These are phyloP conservation scores for Enteromius viviparus DNA, from an alignment of 2,797 vertebrate species.

Conservation along the genomic window DNA sequence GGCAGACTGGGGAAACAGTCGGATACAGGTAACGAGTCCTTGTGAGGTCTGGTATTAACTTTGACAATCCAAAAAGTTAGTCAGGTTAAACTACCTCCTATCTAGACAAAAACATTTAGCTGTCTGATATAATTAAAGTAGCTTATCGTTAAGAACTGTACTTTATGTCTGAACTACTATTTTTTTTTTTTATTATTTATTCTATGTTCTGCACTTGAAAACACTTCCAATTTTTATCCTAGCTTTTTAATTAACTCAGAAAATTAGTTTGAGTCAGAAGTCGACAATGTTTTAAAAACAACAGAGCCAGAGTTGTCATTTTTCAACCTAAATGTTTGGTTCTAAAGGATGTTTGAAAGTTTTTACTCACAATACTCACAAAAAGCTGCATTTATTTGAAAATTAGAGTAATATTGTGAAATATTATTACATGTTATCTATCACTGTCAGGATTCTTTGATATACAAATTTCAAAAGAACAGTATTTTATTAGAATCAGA, in stretches of 20 bases:
- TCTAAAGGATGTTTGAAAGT: background rate
- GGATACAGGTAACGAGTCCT: conserved; percentile 87
- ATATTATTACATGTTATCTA: background rate
- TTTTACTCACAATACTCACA: background rate
- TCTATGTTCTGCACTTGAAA: background rate
- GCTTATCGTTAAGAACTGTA: background rate
- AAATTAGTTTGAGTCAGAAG: background rate
- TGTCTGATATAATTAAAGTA: background rate
- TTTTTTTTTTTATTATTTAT: background rate
- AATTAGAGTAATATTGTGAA: background rate
- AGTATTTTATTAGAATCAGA: background rate
- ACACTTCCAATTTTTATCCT: background rate
- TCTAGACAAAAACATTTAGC: conserved; percentile 7
- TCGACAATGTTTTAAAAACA: background rate
- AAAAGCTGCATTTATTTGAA: background rate
- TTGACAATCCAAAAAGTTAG: background rate
- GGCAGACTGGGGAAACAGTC: conserved; percentile 97
- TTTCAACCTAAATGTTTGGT: background rate
- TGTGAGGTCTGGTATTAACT: background rate
- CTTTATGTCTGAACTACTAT: too few relatives aligned
- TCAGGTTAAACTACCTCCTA: background rate
- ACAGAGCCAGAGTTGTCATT: background rate
- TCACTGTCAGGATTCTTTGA: background rate
- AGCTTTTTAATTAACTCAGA: background rate
- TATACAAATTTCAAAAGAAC: background rate